A percentile compares a stretch with the other conserved stretches of the same genome.
Evolutionary conservation across 2,797 vertebrate genomes (phyloP).

Genomic region (Zalophus californianus): DNA sequence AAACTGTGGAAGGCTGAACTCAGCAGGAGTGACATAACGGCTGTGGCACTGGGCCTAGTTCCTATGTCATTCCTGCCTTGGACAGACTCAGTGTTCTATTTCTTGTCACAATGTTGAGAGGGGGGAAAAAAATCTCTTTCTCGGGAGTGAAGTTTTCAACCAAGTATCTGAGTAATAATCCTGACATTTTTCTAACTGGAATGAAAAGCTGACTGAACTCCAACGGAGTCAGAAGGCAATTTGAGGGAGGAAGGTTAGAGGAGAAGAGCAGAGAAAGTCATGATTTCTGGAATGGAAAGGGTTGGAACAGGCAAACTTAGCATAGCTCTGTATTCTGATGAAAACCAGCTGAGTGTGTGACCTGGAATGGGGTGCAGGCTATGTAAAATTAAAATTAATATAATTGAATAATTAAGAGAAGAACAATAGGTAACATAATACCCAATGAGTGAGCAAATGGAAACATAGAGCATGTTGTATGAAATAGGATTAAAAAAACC

Average conservation of each 20-base stretch:
- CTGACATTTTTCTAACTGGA: constrained; percentile 42
- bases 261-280: constrained; percentile 18
- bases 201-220: constrained; percentile 64
- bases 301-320: neutral
- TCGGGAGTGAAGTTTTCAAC: constrained; percentile 50
- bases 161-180: constrained; percentile 69
- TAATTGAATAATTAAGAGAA: neutral
- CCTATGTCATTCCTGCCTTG: neutral
- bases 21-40: constrained; percentile 23
- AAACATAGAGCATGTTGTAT: neutral
- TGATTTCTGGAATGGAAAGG: constrained; percentile 66
- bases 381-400: constrained; percentile 28
- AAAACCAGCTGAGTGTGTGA: neutral
- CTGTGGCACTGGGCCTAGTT: neutral
- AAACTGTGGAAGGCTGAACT: neutral
- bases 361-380: neutral
- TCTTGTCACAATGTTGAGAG: constrained; percentile 53
- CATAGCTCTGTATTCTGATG: neutral
- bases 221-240: constrained; percentile 71
- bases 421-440: neutral
- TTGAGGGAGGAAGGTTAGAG: constrained; percentile 22
- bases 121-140: neutral
- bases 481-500: neutral
- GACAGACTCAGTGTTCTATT: constrained; percentile 13
- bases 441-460: neutral